Evolutionary conservation across 2,797 vertebrate genomes (phyloP).

Genomic region (Lepus oiostolus): DNA sequence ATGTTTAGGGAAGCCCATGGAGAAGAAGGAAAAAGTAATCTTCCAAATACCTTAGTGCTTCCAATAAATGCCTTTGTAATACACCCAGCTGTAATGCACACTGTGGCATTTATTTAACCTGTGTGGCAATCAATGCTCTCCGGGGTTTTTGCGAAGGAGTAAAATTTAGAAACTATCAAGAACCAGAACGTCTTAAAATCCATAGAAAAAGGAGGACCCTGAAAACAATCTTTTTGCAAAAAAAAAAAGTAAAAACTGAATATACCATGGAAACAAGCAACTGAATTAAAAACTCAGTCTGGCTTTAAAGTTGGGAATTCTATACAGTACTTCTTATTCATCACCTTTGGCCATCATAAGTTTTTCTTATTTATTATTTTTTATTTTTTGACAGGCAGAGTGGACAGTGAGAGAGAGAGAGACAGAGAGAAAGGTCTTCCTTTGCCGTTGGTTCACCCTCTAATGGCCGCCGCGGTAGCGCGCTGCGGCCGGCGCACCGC

Average conservation of each 20-base stretch:
- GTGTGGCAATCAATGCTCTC: conserved; percentile 80
- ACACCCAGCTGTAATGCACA: conserved; percentile 76
- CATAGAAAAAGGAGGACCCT: conserved; percentile 42
- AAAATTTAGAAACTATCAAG: conserved; percentile 80
- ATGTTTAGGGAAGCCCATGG: conserved; percentile 46
- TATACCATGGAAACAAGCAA: conserved; percentile 51
- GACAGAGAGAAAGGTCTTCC: no score
- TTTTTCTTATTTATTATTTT: no score
- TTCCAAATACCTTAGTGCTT: conserved; percentile 76
- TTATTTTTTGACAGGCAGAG: no score
- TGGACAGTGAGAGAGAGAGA: no score
- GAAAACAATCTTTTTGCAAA: conserved; percentile 16
- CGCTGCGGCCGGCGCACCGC: no score
- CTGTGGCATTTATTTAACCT: conserved; percentile 79
- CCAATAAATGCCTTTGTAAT: conserved; percentile 80
- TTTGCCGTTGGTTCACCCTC: no score
- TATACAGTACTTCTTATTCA: not conserved
- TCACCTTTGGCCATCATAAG: not conserved
- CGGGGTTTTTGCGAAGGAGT: conserved; percentile 78
- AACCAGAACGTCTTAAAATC: conserved; percentile 80
- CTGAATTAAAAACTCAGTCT: not conserved
- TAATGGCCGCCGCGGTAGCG: no score
- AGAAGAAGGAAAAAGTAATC: conserved; percentile 74
- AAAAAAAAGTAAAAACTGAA: conserved; percentile 33
- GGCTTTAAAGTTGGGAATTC: conserved; percentile 13